phyloP scores from a whole-genome alignment of 1,140 invertebrate species.

The Euura lappo region DNA sequence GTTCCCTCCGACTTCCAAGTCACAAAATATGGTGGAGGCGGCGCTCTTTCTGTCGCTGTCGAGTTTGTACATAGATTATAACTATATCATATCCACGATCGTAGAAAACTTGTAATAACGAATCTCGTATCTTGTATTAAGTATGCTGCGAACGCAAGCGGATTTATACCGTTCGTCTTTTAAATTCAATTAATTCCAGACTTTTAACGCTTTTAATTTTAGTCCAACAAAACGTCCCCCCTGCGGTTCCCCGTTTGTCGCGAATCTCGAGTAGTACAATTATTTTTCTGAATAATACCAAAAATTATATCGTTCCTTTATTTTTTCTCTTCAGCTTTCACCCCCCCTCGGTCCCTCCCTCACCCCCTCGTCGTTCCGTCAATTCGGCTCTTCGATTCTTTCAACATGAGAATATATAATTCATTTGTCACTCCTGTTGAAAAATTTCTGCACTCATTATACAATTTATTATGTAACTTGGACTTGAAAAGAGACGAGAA shows the following conservation, averaged over 20 bases:
- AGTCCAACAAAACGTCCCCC: not conserved
- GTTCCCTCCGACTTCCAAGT: not conserved
- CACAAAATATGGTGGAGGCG: not conserved
- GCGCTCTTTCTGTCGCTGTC: not conserved
- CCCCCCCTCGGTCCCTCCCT: not conserved
- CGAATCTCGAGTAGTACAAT: not conserved
- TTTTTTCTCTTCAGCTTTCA: not conserved
- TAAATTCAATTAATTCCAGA: not conserved
- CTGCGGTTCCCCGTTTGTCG: not conserved
- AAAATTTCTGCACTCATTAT: not conserved
- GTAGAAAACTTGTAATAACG: not conserved
- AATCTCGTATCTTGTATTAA: not conserved
- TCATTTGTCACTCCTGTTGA: not conserved
- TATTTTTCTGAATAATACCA: too few relatives aligned
- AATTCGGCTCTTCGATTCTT: not conserved
- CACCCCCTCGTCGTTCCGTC: not conserved
- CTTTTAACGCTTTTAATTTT: not conserved
- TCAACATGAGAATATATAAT: not conserved
- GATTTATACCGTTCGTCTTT: too few relatives aligned
- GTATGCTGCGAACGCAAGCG: not conserved
- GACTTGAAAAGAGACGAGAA: slow-evolving; percentile 3
- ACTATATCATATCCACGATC: not conserved
- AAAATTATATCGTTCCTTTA: too few relatives aligned
- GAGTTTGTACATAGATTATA: not conserved
- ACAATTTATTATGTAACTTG: slow-evolving; percentile 12